These are phyloP conservation scores for Microtus montanus DNA, from an alignment of 2,113 vertebrate genomes.

Conservation along the genomic window DNA sequence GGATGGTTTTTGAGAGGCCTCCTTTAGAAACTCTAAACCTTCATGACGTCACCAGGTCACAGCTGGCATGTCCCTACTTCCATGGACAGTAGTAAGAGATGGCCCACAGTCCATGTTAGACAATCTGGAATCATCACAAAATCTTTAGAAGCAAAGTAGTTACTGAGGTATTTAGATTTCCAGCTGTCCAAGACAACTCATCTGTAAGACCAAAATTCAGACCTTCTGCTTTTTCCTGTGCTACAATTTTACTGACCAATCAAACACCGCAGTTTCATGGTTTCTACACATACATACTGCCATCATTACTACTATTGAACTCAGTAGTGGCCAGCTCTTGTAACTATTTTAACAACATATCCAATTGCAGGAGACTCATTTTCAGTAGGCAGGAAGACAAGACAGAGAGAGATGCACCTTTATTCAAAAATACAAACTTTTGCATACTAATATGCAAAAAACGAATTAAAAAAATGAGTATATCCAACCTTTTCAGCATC, in stretches of 20 bases:
- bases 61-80: background rate
- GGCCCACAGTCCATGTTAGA: no score
- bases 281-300: background rate
- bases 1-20: background rate
- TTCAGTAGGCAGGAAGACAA: background rate
- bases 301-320: background rate
- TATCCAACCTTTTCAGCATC: conserved; percentile 95
- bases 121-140: no score
- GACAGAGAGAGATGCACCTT: background rate
- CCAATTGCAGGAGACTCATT: background rate
- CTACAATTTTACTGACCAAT: background rate
- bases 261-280: background rate
- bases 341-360: background rate
- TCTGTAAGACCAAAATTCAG: no score
- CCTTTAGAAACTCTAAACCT: background rate
- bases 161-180: no score
- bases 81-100: no score
- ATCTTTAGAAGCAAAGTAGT: no score
- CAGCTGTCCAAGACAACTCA: no score
- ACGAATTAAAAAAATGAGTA: conserved; percentile 2
- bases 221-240: no score
- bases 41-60: background rate
- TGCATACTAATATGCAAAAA: conserved; percentile 38
- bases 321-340: background rate
- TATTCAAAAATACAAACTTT: background rate